Evolutionary conservation across 2,888 invertebrate species (phyloP).

Genomic region (Taenaris catops): DNA sequence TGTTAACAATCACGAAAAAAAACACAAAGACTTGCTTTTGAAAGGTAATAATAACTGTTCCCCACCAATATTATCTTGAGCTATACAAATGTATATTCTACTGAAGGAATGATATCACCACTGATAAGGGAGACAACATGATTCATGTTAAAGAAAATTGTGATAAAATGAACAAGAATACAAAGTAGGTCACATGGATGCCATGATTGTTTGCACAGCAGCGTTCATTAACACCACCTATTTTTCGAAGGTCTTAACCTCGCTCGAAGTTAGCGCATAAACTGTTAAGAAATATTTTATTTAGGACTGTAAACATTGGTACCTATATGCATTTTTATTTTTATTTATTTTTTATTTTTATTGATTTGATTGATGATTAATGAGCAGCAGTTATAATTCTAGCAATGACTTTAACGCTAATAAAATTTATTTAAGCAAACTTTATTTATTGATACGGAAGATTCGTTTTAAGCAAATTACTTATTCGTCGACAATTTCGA

Average conservation of each 20-base stretch:
- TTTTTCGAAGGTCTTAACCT: constrained; percentile 31
- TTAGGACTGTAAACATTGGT: background rate
- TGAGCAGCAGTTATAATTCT: no score
- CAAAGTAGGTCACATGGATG: constrained; percentile 44
- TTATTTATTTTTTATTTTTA: no score
- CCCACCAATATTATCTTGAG: no score
- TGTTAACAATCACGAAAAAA: no score
- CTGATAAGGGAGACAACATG: constrained; percentile 40
- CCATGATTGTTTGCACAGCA: constrained; percentile 30
- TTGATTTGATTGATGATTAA: no score
- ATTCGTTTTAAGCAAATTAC: no score
- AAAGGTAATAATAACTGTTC: no score
- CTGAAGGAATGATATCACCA: constrained; percentile 25
- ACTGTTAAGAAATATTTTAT: background rate
- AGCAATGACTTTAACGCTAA: no score
- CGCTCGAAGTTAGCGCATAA: constrained; percentile 14
- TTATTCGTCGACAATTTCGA: no score
- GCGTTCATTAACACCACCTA: constrained; percentile 33
- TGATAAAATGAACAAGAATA: constrained; percentile 39
- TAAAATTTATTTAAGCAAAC: no score
- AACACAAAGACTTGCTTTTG: no score
- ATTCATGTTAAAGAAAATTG: constrained; percentile 43
- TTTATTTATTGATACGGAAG: no score
- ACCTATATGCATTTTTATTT: background rate
- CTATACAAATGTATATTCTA: background rate